Percentiles rank a stretch among this genome's conserved stretches.
These are phyloP conservation scores for Cybosia mesomella DNA, from an alignment of 2,888 invertebrate genomes.

Conservation along the genomic window DNA sequence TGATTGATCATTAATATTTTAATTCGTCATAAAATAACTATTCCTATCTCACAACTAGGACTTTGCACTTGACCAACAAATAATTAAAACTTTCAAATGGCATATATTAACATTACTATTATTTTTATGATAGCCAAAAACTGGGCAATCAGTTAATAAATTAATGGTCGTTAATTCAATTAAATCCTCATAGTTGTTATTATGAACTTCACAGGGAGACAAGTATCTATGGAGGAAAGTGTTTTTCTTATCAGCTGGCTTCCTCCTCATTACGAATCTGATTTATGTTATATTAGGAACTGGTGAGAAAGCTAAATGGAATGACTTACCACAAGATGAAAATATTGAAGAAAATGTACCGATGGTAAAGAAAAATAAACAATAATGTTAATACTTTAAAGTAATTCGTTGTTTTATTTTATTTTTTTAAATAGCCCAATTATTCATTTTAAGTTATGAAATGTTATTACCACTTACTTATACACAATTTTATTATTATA, in stretches of 20 bases:
- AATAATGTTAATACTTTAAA: neutral
- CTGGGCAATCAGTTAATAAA: no score
- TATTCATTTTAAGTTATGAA: no score
- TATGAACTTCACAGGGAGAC: slow-evolving; percentile 82
- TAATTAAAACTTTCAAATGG: no score
- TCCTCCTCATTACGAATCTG: slow-evolving; percentile 89
- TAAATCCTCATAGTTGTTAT: neutral
- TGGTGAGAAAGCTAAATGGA: slow-evolving; percentile 91
- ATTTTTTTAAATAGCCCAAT: neutral
- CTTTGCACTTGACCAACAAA: no score
- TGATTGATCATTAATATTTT: no score
- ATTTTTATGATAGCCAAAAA: no score
- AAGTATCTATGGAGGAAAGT: slow-evolving; percentile 90
- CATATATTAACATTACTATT: no score
- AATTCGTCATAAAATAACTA: no score
- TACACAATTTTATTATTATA: no score
- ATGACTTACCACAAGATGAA: slow-evolving; percentile 74
- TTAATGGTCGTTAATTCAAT: no score
- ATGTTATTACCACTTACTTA: no score
- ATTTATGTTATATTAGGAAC: slow-evolving; percentile 90
- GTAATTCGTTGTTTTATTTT: neutral
- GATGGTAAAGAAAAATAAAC: slow-evolving; percentile 37
- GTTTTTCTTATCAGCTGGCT: slow-evolving; percentile 90
- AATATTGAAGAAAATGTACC: slow-evolving; percentile 35
- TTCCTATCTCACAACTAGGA: no score